Evolutionary conservation across 2,888 invertebrate genomes (phyloP).

Genomic region (Dioctria linearis): DNA sequence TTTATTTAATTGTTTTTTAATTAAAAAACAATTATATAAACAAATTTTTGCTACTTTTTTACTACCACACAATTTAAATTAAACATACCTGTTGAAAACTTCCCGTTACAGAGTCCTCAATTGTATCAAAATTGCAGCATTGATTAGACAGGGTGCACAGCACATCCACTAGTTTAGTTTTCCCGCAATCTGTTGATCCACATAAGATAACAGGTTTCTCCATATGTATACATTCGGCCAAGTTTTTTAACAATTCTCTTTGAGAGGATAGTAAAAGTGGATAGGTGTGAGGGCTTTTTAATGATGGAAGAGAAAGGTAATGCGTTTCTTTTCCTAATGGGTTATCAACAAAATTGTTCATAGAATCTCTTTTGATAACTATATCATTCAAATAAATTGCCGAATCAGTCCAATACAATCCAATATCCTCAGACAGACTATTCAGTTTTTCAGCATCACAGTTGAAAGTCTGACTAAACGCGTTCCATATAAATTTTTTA

Average conservation of each 20-base stretch:
- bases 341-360: conserved; percentile 25
- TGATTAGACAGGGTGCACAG: conserved; percentile 68
- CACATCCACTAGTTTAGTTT: conserved; percentile 69
- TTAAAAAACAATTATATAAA: neutral
- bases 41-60: neutral
- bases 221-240: conserved; percentile 90
- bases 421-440: conserved; percentile 72
- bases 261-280: conserved; percentile 75
- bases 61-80: neutral
- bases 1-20: neutral
- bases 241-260: conserved; percentile 79
- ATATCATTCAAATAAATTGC: conserved; percentile 80
- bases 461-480: conserved; percentile 72
- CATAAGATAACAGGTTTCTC: conserved; percentile 89
- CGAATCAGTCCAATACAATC: conserved; percentile 75
- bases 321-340: conserved; percentile 67
- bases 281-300: conserved; percentile 66
- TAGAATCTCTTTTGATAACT: conserved; percentile 70
- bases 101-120: conserved; percentile 76
- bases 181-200: conserved; percentile 69
- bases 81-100: conserved; percentile 91
- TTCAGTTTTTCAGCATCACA: conserved; percentile 68
- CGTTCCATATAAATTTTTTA: conserved; percentile 77
- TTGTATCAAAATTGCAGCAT: conserved; percentile 67
- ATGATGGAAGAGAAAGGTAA: conserved; percentile 61